Evolutionary conservation across 2,113 vertebrate species (phyloP), one percentile per base, ranked within the genome.

Genomic region (Potamarius usumacintae): DNA sequence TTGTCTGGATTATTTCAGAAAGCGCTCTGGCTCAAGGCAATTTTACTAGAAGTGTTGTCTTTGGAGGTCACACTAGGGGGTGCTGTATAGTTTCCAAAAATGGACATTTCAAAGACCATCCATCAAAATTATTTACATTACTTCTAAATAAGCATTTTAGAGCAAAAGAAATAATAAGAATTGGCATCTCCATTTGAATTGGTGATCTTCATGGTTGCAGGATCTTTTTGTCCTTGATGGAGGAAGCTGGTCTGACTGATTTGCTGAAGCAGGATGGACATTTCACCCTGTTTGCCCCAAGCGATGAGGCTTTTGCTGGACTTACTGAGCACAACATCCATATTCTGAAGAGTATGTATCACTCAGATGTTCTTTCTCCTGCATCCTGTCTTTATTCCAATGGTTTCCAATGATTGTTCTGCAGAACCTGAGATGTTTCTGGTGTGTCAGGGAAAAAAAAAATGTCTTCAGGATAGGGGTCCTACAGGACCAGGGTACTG

Each of bases 221-320:
- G 79, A 91, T 96, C 92, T 99, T 99, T 95, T 95, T 99, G 91
- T 97, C 95, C 80, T 93, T 99, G 84, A 94, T 99, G 83, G 96
- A 98, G 94, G 93, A 94, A 85, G 97, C 97, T 63, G 97, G 96
- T 53, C 90, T 99, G 93, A 97, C 96, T 84, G 96, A 97, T 52
- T 71, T 99, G 88, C 93, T 99, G 34, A 95, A 91, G 71, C 93
- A 89, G 14, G 96, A 96, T 69, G 98, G 97, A 91, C 91, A 95
- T 6, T 99, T 96, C 94, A 99, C 98, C 5, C 93, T 99, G 11
- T 99, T 99, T 89, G 96, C 97, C 62, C 98, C 98, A 1, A 97
- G 95, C 22, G 97, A 99, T 14, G 96, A 98, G 50, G 97, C 97
- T n/a, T 99, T 99, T 86, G 96, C 95, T 87, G 94, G 92, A 57